phyloP scores from a whole-genome alignment of 2,888 invertebrate genomes.

The Gortyna flavago region DNA sequence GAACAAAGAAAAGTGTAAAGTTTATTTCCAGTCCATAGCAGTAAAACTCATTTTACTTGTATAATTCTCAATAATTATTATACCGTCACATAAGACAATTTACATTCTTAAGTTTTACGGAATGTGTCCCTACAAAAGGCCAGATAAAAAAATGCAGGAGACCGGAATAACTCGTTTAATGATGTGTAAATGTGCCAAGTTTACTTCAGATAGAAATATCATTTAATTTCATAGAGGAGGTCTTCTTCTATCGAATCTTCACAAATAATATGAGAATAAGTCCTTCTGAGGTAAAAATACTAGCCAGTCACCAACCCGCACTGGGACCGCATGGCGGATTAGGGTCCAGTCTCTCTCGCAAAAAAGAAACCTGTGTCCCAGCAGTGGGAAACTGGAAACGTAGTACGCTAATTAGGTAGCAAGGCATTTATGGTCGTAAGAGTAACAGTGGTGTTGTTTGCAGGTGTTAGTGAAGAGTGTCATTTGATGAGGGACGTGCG shows the following conservation, averaged over 20 bases:
- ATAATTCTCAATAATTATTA: background rate
- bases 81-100: background rate
- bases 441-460: background rate
- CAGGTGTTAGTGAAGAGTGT: slow-evolving; percentile 80
- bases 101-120: background rate
- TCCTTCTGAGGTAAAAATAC: background rate
- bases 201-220: background rate
- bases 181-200: background rate
- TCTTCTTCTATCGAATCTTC: background rate
- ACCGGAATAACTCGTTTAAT: too few relatives aligned
- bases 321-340: background rate
- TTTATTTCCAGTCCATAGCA: background rate
- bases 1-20: background rate
- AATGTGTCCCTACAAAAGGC: background rate
- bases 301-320: background rate
- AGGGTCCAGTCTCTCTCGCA: background rate
- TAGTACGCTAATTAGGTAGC: background rate
- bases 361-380: too few relatives aligned
- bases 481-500: slow-evolving; percentile 83
- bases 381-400: background rate
- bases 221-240: background rate
- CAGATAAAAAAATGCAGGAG: background rate
- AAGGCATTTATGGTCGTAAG: background rate
- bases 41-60: background rate
- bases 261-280: background rate